Percentiles rank a stretch among this genome's conserved stretches.
Conservation (phyloP, 1,140 invertebrate genomes). For the Acromyrmex heyeri region DNA sequence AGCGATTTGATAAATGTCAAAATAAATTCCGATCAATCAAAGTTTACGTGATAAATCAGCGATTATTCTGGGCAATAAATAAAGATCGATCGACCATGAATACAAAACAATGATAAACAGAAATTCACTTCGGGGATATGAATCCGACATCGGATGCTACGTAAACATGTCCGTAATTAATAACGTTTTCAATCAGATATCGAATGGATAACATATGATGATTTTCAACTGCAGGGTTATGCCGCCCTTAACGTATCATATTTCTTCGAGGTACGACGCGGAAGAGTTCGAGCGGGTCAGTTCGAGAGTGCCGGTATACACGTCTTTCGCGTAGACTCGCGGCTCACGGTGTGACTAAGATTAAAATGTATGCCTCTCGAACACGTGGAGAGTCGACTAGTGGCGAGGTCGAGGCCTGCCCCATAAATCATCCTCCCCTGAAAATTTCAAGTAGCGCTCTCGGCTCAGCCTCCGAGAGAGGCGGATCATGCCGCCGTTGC, state of each 20-base stretch:
- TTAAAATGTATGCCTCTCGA: conserved; percentile 74
- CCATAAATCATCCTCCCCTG: conserved; percentile 73
- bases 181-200: conserved; percentile 33
- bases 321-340: conserved; percentile 47
- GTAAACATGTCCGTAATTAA: conserved; percentile 34
- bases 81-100: conserved; percentile 36
- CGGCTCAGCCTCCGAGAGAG: conserved; percentile 38
- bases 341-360: conserved; percentile 69
- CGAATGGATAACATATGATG: conserved; percentile 17
- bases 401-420: conserved; percentile 73
- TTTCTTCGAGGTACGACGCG: conserved; percentile 50
- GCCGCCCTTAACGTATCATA: conserved; percentile 53
- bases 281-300: conserved; percentile 48
- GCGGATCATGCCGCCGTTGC: conserved; percentile 13
- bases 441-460: conserved; percentile 74
- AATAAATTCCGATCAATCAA: conserved; percentile 32
- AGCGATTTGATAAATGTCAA: conserved; percentile 37
- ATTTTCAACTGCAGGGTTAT: conserved; percentile 27
- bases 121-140: background rate
- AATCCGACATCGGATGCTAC: background rate
- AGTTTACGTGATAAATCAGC: conserved; percentile 11
- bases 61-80: conserved; percentile 42
- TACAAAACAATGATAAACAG: conserved; percentile 23
- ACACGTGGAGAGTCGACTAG: conserved; percentile 71
- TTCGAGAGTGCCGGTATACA: conserved; percentile 55